phyloP scores from a whole-genome alignment of 1,140 invertebrate species.

The Scylla paramamosain region DNA sequence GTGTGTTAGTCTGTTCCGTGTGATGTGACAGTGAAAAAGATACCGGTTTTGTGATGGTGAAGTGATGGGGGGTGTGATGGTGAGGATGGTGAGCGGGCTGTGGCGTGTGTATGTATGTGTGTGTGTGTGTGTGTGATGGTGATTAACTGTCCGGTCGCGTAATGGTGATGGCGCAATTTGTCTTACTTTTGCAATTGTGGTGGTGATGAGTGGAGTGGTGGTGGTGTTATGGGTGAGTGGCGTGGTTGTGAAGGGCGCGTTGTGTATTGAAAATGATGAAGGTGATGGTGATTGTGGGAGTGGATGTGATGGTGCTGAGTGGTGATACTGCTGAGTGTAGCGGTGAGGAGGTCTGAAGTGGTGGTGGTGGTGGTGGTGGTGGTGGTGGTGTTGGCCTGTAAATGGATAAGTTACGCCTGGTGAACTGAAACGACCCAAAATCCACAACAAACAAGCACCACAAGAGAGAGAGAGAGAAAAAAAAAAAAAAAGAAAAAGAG shows the following conservation, averaged over 20 bases:
- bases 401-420: no score
- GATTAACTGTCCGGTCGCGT: background rate
- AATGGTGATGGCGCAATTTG: background rate
- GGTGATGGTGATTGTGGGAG: background rate
- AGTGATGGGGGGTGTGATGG: background rate
- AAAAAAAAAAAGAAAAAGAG: no score
- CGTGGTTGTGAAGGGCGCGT: slow-evolving; percentile 30
- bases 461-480: background rate
- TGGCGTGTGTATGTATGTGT: background rate
- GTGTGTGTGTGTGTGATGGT: background rate
- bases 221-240: background rate
- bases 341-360: background rate
- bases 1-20: background rate
- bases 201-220: background rate
- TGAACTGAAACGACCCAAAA: background rate
- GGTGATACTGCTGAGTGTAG: background rate
- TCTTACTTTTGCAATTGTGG: background rate
- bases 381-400: no score
- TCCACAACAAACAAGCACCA: background rate
- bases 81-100: background rate
- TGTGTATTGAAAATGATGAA: background rate
- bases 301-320: background rate
- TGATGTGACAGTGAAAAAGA: background rate
- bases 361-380: no score
- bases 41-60: background rate